A percentile compares a stretch with the other conserved stretches of the same genome.
Evolutionary conservation across 1,140 invertebrate species (phyloP).

Genomic region (Bilobella aurantiaca): DNA sequence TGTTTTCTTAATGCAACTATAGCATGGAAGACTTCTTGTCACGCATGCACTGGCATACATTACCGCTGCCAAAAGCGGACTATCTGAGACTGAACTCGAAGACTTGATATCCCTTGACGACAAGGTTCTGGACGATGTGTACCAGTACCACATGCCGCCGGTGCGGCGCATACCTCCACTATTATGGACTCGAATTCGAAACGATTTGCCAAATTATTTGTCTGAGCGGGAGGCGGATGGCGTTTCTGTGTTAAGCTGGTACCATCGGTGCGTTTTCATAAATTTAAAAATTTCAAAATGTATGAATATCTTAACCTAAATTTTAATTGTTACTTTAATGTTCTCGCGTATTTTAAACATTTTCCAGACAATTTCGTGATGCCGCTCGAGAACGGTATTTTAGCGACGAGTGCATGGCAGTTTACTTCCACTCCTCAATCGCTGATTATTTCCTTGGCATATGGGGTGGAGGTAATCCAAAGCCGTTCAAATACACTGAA

Average conservation of each 20-base stretch:
- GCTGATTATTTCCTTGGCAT: slow-evolving; percentile 96
- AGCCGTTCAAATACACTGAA: slow-evolving; percentile 88
- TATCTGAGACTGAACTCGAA: slow-evolving; percentile 87
- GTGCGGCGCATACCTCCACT: slow-evolving; percentile 87
- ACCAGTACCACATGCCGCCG: slow-evolving; percentile 94
- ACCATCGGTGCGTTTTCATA: slow-evolving; percentile 53
- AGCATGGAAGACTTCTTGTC: slow-evolving; percentile 82
- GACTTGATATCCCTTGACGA: slow-evolving; percentile 90
- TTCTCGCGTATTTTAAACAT: too few species aligned
- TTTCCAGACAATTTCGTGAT: slow-evolving; percentile 76
- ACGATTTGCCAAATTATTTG: slow-evolving; percentile 89
- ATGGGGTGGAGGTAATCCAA: slow-evolving; percentile 63
- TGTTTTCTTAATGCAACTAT: slow-evolving; percentile 34
- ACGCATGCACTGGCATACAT: slow-evolving; percentile 91
- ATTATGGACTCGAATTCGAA: slow-evolving; percentile 88
- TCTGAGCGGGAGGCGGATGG: slow-evolving; percentile 93
- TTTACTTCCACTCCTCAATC: slow-evolving; percentile 92
- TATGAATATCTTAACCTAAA: neutral
- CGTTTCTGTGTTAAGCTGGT: slow-evolving; percentile 95
- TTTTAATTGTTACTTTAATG: too few species aligned
- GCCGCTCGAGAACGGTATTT: slow-evolving; percentile 90
- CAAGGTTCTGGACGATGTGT: slow-evolving; percentile 90
- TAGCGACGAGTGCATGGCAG: slow-evolving; percentile 91
- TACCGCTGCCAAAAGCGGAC: slow-evolving; percentile 80
- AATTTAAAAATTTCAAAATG: neutral